Base-by-base conservation (phyloP, 2,797 vertebrate species). In the Centropyge bicolor region DNA sequence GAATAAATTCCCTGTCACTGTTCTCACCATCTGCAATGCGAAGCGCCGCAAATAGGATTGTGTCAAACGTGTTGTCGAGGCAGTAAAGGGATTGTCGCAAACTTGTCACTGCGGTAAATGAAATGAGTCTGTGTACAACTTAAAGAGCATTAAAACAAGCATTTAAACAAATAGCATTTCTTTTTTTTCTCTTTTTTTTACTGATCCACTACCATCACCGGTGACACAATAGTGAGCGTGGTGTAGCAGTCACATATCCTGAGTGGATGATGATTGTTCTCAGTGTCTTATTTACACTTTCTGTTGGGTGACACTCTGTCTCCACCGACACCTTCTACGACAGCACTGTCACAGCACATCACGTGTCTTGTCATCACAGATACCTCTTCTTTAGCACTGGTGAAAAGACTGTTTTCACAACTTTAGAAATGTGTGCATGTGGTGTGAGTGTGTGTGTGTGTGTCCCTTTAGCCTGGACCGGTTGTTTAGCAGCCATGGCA, bases 281-380 rank as follows among this genome's bases (percentile, higher is more conserved):
- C 67, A 79, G 69, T 68, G 64, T 88, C 64, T 84, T 83, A 77
- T 91, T 89, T 83, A 60, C 85, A 81, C 87, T 82, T 89, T 63
- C 75, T 81, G 83, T 79, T 35, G n/a, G 70, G 73, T 76, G 76
- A 75, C 31, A 65, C 56, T 52, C 48, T 43, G 73, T 83, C 68
- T 75, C 80, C 36, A 59, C 74, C 19, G 12, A 88, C 91, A 88
- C 88, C 78, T 86, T 80, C 35, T 45, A 81, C 12, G n/a, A 79
- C 85, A 81, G 62, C 72, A 45, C 61, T 87, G 86, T 89, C 91
- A 83, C 74, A 89, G 74, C 70, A 80, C 74, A 82, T 89, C 83
- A 78, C 75, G 27, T 78, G 57, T 84, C 81, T 52, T 74, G 69
- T 74, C 87, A 86, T 80, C 84, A 88, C 80, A 65, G 43, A 85